Evolutionary conservation across 2,888 invertebrate species (phyloP).

Genomic region (Aplocera efformata): DNA sequence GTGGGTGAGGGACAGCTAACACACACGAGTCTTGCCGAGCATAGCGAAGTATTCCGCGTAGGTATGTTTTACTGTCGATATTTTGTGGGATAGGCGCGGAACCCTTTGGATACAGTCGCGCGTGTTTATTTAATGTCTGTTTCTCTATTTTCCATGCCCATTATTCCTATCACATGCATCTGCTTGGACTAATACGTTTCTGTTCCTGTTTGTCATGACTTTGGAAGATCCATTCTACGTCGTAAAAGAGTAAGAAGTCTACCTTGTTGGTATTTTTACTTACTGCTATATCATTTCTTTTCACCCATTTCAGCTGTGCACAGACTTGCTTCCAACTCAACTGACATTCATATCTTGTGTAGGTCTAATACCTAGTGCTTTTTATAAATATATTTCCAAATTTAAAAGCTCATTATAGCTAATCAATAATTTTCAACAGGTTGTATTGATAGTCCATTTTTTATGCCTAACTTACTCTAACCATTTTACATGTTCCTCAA

Average conservation of each 20-base stretch:
- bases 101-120: constrained; percentile 43
- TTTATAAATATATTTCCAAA: no score
- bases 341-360: no score
- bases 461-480: no score
- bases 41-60: constrained; percentile 41
- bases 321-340: no score
- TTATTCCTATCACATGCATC: constrained; percentile 54
- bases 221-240: constrained; percentile 99
- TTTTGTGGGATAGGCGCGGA: constrained; percentile 71
- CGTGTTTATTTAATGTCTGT: constrained; percentile 38
- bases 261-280: neutral
- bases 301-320: no score
- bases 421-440: no score
- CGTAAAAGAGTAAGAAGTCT: constrained; percentile 96
- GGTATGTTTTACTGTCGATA: constrained; percentile 67
- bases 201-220: constrained; percentile 90
- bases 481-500: no score
- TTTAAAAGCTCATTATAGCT: no score
- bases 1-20: constrained; percentile 68
- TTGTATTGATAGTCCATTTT: no score
- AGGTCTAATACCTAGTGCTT: no score
- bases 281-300: neutral
- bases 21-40: constrained; percentile 55
- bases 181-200: constrained; percentile 41
- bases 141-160: constrained; percentile 29